Conservation (phyloP, 2,113 vertebrate species). For the Uria aalge region DNA sequence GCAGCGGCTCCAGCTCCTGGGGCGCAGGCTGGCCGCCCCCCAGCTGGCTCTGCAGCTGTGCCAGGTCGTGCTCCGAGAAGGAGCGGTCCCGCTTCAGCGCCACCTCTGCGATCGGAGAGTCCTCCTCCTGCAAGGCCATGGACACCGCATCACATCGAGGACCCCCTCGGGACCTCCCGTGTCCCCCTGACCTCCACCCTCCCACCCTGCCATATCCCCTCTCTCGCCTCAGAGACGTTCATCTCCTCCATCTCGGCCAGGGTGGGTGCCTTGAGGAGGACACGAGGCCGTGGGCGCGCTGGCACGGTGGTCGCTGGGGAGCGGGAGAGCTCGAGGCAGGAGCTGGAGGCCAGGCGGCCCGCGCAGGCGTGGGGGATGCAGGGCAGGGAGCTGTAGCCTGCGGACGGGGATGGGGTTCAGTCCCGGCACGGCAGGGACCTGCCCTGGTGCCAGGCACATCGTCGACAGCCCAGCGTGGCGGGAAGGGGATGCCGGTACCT, state of each 20-base stretch:
- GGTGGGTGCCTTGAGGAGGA: conserved; percentile 92
- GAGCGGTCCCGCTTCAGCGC: conserved; percentile 90
- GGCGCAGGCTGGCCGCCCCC: conserved; percentile 44
- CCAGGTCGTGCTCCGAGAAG: conserved; percentile 93
- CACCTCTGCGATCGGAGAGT: conserved; percentile 77
- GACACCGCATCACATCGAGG: accelerated
- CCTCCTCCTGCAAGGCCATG: conserved; percentile 82
- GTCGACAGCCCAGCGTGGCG: accelerated
- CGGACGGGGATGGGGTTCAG: background rate
- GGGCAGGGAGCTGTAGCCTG: conserved; percentile 90
- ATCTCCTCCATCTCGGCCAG: conserved; percentile 98
- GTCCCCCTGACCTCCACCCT: background rate
- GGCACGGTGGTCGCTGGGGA: conserved; percentile 6
- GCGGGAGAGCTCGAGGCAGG: conserved; percentile 87
- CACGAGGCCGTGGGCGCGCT: conserved; percentile 68
- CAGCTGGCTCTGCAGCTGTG: conserved; percentile 78
- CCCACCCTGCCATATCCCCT: accelerated
- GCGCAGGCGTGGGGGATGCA: conserved; percentile 85
- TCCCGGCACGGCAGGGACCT: accelerated
- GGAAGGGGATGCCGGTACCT: conserved; percentile 40
- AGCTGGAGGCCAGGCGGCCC: conserved; percentile 80
- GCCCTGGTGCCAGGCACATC: background rate
- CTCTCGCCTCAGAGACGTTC: conserved; percentile 86
- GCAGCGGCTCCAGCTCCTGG: background rate
- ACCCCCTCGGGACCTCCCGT: accelerated